These are phyloP conservation scores for Benitochromis conjunctus DNA, from an alignment of 2,113 vertebrate genomes.

Conservation along the genomic window DNA sequence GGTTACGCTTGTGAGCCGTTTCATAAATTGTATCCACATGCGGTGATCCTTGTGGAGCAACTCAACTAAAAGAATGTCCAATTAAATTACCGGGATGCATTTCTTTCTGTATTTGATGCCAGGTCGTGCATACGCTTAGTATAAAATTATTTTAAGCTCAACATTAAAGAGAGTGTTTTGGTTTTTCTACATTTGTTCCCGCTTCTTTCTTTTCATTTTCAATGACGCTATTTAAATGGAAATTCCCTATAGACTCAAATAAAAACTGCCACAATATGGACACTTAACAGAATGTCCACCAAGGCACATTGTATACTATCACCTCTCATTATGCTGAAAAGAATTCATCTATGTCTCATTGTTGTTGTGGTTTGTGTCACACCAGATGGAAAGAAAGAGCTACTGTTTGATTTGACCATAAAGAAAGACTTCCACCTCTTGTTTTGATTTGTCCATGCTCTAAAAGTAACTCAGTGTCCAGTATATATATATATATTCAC, in stretches of 20 bases:
- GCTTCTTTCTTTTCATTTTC: not conserved
- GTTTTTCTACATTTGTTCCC: not conserved
- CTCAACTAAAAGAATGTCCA: slow-evolving; percentile 37
- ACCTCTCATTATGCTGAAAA: not conserved
- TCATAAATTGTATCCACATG: slow-evolving; percentile 11
- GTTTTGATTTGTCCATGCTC: not conserved
- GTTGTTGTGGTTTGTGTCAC: not conserved
- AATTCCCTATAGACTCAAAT: not conserved
- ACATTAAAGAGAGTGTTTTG: not conserved
- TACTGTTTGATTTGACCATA: not conserved
- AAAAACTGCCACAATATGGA: not conserved
- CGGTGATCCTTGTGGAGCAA: slow-evolving; percentile 19
- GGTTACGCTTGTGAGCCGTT: not conserved
- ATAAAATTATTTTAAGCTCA: not conserved
- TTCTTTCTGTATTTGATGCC: slow-evolving; percentile 2
- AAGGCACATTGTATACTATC: not conserved
- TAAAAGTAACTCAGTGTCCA: not conserved
- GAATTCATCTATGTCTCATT: not conserved
- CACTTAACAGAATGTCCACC: not conserved
- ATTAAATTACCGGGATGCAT: slow-evolving; percentile 40
- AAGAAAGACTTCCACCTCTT: not conserved
- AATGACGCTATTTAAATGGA: slow-evolving; percentile 25
- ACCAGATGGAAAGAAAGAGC: not conserved
- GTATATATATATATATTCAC: not conserved
- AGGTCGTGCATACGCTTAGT: not conserved